Base-by-base conservation (phyloP, 2,113 vertebrate genomes). In the Zosterops hypoxanthus region DNA sequence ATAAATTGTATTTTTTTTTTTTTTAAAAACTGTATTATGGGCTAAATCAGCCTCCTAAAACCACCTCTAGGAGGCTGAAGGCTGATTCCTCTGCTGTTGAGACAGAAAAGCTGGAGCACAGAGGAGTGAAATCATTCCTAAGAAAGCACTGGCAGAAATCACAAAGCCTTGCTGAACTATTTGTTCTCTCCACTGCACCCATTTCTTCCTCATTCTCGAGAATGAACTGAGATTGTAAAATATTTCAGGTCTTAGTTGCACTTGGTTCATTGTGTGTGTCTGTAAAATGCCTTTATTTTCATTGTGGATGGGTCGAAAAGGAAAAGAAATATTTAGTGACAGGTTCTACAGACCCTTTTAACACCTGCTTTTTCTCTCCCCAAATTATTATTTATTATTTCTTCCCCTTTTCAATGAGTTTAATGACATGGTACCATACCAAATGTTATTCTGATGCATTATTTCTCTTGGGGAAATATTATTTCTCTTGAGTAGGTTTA, bases 261-360 rank as follows among this genome's bases (percentile, higher is more conserved):
- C 4, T 68, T 82, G 36, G 42, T 65, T 15, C 4, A 15, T 71
- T 56, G 12, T 0, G 0, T 26, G 2, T 36, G 2, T 5, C 6
- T 65, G 28, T 36, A 70, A 88, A 91, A 68, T n/a, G n/a, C n/a
- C n/a, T n/a, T n/a, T n/a, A n/a, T n/a, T 31, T 42, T 24, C 5
- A 2, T 17, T 31, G 12, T 33, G 25, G 7, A 2, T 28, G 24
- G 14, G 3, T 52, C 75, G 14, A 64, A 82, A 72, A 7, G 9
- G n/a, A 65, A 61, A 78, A 73, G 9, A 73, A n/a, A 50, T 55
- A 19, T 72, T 87, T n/a, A 59, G 14, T 29, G 46, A 12, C 52
- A 23, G 1, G 21, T 80, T 59, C 24, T 82, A 86, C 21, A 55
- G 49, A 28, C 14, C 24, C 25, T 44, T 57, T 29, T 42, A 87